Conservation (phyloP, 30 jellyfish, hydroid and myxozoan genomes). For the Hydractinia echinata region DNA sequence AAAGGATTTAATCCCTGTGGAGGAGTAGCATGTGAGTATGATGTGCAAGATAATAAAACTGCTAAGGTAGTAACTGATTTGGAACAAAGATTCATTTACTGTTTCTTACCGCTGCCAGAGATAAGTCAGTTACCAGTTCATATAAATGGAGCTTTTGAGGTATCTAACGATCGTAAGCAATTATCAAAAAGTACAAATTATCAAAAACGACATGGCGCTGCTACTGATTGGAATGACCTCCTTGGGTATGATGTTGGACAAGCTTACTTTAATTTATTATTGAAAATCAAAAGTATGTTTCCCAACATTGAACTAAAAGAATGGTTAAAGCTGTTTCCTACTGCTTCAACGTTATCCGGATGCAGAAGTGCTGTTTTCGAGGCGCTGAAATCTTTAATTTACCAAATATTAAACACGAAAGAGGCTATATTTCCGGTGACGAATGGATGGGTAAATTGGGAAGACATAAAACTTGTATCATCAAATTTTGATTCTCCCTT, state of each 20-base stretch:
- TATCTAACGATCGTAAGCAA: constrained; percentile 47
- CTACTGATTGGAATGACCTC: constrained; percentile 25
- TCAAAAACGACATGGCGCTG: constrained; percentile 12
- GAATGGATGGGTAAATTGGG: constrained; percentile 4
- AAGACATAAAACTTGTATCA: background rate
- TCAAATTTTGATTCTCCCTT: background rate
- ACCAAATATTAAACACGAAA: background rate
- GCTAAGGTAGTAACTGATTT: background rate
- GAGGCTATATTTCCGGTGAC: background rate
- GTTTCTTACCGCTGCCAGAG: constrained; percentile 68
- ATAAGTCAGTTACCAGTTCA: constrained; percentile 51
- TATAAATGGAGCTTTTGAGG: constrained; percentile 63
- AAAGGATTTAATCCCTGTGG: constrained; percentile 35
- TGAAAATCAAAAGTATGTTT: background rate
- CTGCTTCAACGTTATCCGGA: background rate
- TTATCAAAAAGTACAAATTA: constrained; percentile 3
- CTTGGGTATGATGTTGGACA: constrained; percentile 2
- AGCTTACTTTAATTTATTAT: constrained; percentile 19
- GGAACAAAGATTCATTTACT: constrained; percentile 21
- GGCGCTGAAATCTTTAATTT: background rate
- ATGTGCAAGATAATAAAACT: background rate
- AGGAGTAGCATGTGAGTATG: constrained; percentile 19
- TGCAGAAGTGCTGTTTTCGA: background rate
- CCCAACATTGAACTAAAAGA: background rate
- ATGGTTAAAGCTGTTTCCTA: constrained; percentile 24